phyloP scores from a whole-genome alignment of 2,888 invertebrate species.

The Drosophila cracens region DNA sequence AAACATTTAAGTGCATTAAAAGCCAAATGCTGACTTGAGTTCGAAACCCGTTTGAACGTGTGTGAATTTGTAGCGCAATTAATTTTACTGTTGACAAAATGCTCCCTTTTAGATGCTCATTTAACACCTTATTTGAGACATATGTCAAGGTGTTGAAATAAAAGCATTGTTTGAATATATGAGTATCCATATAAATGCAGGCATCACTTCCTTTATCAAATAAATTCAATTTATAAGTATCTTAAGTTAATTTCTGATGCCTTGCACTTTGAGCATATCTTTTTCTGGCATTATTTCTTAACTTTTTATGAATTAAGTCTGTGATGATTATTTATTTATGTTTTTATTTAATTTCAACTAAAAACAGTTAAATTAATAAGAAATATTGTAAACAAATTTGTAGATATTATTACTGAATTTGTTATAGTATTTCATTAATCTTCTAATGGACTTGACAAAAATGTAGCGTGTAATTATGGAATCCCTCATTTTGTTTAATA shows the following conservation, averaged over 20 bases:
- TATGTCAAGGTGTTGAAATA: constrained; percentile 23
- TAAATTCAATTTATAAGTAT: not conserved
- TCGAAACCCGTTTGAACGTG: constrained; percentile 14
- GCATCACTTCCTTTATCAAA: not conserved
- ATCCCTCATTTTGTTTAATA: not conserved
- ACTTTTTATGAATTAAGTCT: no score
- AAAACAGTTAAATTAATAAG: not conserved
- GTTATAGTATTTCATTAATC: not conserved
- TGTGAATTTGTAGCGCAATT: constrained; percentile 30
- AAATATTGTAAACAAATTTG: not conserved
- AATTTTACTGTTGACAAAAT: constrained; percentile 35
- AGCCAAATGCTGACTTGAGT: constrained; percentile 37
- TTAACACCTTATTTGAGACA: constrained; percentile 43
- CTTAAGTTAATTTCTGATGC: not conserved
- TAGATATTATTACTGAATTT: not conserved
- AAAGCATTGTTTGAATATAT: constrained; percentile 11
- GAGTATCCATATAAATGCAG: not conserved
- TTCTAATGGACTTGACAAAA: not conserved
- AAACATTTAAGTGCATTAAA: constrained; percentile 52
- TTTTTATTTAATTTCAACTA: not conserved
- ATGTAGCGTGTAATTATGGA: not conserved
- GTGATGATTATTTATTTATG: no score
- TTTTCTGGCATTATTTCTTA: not conserved
- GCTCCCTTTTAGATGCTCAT: constrained; percentile 34
- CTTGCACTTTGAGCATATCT: not conserved